Evolutionary conservation across 92 coral and sea anemone species (phyloP), one percentile per base, ranked within the genome.

Genomic region (Blastomussa wellsi): DNA sequence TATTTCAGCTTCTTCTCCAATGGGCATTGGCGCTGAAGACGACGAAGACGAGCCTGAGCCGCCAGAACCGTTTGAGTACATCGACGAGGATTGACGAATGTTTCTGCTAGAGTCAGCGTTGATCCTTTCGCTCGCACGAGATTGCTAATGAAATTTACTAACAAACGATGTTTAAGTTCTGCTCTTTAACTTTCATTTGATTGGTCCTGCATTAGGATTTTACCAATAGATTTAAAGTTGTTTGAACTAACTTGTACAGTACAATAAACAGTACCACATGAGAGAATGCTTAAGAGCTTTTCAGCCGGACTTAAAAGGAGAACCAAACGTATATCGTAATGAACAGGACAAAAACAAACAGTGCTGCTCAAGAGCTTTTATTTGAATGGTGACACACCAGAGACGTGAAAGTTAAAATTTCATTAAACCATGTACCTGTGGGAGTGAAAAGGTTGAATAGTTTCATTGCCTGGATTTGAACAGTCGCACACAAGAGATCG

Each of bases 21-120:
- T 93, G 68, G 92, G 93, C 12, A 87, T 93, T 72, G 91, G 93
- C 70, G 88, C 92, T 38, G 98, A 96, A 81, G 98, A 96, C 37
- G 98, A 95, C 32, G 98, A 88, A 65, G 98, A 95, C 26, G 98
- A 94, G 49, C 98, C 98, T 1, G 98, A 96, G 64, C 98, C 98
- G 0, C 98, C 98, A 29, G 98, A 96, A 72, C 98, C 98, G 20
- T 96, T 96, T 78, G 98, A 96, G 86, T 96, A 94, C 83, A 82
- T 89, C 22, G 98, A 96, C 60, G 98, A 94, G 74, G 98, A 96
- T 91, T 95, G 84, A 86, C 48, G 29, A 78, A 77, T 5, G 47
- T 66, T 33, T 59, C 32, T 53, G 33, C 26, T 19, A 19, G 51
- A 49, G 20, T 5, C 41, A 35, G 53, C 24, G 71, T 38, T 42